Evolutionary conservation across 2,113 vertebrate species (phyloP).

Genomic region (Sus scrofa): DNA sequence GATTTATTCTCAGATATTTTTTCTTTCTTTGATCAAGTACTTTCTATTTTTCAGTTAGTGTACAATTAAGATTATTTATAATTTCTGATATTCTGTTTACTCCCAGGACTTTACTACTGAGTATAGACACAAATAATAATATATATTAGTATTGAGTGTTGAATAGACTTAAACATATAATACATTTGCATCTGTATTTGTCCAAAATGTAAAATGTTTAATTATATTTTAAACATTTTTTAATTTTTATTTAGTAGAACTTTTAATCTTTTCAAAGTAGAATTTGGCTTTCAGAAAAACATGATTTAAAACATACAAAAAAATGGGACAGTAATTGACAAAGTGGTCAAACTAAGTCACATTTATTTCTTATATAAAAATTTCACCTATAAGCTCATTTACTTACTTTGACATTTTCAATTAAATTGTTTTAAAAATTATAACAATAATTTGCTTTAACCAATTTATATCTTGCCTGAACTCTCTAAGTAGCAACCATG

Average conservation of each 20-base stretch:
- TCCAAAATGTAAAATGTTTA: conserved; percentile 57
- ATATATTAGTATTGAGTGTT: conserved; percentile 1
- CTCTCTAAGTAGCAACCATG: conserved; percentile 60
- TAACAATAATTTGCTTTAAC: conserved; percentile 58
- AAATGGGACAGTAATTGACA: conserved; percentile 61
- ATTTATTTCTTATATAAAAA: conserved; percentile 67
- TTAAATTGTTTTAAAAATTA: conserved; percentile 75
- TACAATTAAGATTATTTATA: conserved; percentile 49
- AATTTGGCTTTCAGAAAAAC: conserved; percentile 51
- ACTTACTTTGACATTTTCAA: conserved; percentile 44
- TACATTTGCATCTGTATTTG: conserved; percentile 54
- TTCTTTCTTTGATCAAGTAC: conserved; percentile 19
- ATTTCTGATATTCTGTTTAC: conserved; percentile 61
- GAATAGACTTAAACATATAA: background rate
- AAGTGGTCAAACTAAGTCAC: conserved; percentile 23
- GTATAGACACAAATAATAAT: conserved; percentile 27
- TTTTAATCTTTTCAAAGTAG: conserved; percentile 47
- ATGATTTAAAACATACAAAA: conserved; percentile 15
- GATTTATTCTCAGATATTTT: conserved; percentile 54
- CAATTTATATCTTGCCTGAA: conserved; percentile 29
- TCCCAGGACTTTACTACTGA: conserved; percentile 25
- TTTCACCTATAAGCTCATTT: conserved; percentile 53
- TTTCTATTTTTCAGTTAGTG: conserved; percentile 46
- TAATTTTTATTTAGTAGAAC: conserved; percentile 58
- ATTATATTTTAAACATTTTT: conserved; percentile 55